Percentiles rank a stretch among this genome's conserved stretches.
Conservation (phyloP, 30 jellyfish, hydroid and myxozoan genomes). For the Hydra vulgaris region DNA sequence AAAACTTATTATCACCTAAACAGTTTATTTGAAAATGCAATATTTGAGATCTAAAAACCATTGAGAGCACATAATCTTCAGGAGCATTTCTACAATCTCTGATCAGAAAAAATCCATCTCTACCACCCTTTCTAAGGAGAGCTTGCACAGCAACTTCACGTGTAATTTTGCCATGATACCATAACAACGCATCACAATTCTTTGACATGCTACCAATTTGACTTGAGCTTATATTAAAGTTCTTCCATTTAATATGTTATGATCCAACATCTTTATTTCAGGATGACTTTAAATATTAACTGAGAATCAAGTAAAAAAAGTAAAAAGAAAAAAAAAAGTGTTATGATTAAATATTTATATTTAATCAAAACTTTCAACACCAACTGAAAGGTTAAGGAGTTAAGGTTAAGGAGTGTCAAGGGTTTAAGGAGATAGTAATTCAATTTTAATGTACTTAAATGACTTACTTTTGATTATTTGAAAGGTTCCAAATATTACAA, state of each 20-base stretch:
- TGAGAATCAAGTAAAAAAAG: no score
- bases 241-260: not conserved
- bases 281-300: no score
- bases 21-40: slow-evolving; percentile 77
- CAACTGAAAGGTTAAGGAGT: no score
- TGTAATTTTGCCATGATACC: slow-evolving; percentile 81
- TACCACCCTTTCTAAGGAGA: slow-evolving; percentile 38
- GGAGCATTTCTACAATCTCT: slow-evolving; percentile 84
- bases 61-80: slow-evolving; percentile 65
- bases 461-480: no score
- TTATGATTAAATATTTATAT: no score
- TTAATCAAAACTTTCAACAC: no score
- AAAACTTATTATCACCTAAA: slow-evolving; percentile 52
- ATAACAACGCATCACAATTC: slow-evolving; percentile 30
- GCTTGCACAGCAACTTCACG: slow-evolving; percentile 69
- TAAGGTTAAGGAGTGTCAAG: no score
- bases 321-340: no score
- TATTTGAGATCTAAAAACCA: slow-evolving; percentile 42
- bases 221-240: not conserved
- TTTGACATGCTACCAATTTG: slow-evolving; percentile 23
- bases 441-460: no score
- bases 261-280: no score
- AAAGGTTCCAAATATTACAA: no score
- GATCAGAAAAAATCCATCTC: slow-evolving; percentile 70
- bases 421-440: no score